Conservation (phyloP, 2,888 invertebrate genomes). For the Caprella mutica region DNA sequence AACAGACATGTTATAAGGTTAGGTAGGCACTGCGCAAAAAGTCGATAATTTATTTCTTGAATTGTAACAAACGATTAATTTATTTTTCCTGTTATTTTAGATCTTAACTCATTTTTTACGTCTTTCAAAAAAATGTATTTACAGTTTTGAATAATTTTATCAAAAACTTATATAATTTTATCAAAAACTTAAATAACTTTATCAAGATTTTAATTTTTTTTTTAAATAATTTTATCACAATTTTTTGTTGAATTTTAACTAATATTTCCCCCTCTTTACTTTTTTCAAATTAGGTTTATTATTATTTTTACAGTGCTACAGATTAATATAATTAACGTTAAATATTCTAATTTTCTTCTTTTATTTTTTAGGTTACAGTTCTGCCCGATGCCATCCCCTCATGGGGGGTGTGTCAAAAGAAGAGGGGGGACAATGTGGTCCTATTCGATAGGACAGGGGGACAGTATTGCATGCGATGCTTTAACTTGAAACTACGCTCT, state of each 20-base stretch:
- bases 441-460: conserved; percentile 25
- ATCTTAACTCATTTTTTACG: no score
- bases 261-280: neutral
- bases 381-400: conserved; percentile 51
- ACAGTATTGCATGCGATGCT: conserved; percentile 48
- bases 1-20: neutral
- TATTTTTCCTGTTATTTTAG: no score
- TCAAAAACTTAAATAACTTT: neutral
- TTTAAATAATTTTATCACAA: neutral
- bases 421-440: conserved; percentile 16
- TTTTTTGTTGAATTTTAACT: neutral
- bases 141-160: no score
- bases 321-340: neutral
- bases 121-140: no score
- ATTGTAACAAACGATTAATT: no score
- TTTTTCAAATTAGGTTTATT: neutral
- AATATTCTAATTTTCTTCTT: no score
- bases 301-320: neutral
- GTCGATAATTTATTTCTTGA: no score
- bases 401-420: conserved; percentile 31
- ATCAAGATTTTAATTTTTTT: neutral
- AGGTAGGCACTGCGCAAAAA: no score
- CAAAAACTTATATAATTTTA: no score
- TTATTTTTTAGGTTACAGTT: conserved; percentile 50
- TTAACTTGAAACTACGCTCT: conserved; percentile 50